Evolutionary conservation across 2,113 vertebrate species (phyloP).

Genomic region (Ailurus styani): DNA sequence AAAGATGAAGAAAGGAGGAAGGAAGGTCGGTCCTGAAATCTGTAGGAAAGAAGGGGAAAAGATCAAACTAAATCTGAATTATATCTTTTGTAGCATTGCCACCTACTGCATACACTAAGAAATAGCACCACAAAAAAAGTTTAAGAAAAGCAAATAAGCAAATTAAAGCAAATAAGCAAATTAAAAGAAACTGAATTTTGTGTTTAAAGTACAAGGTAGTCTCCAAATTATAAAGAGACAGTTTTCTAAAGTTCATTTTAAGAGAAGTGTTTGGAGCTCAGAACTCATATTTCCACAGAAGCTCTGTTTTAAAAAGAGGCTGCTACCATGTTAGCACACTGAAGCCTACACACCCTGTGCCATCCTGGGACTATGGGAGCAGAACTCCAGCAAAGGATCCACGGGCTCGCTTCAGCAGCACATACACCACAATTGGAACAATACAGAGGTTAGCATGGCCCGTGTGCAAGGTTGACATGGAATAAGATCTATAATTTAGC

Average conservation of each 20-base stretch:
- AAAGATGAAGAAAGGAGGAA: no score
- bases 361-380: neutral
- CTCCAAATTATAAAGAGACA: neutral
- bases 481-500: neutral
- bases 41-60: neutral
- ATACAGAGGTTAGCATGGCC: neutral
- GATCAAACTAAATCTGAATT: neutral
- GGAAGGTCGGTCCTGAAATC: neutral
- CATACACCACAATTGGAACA: neutral
- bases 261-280: neutral
- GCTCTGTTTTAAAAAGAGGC: neutral
- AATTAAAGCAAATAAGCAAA: neutral
- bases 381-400: neutral
- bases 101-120: conserved; percentile 3
- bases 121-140: neutral
- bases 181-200: neutral
- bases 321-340: neutral
- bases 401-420: neutral
- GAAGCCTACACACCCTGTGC: neutral
- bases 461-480: neutral
- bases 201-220: neutral
- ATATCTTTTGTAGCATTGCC: conserved; percentile 33
- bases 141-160: neutral
- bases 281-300: neutral
- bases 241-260: neutral